These are phyloP conservation scores for Drosophila eohydei DNA, from an alignment of 2,888 invertebrate species.

Conservation along the genomic window DNA sequence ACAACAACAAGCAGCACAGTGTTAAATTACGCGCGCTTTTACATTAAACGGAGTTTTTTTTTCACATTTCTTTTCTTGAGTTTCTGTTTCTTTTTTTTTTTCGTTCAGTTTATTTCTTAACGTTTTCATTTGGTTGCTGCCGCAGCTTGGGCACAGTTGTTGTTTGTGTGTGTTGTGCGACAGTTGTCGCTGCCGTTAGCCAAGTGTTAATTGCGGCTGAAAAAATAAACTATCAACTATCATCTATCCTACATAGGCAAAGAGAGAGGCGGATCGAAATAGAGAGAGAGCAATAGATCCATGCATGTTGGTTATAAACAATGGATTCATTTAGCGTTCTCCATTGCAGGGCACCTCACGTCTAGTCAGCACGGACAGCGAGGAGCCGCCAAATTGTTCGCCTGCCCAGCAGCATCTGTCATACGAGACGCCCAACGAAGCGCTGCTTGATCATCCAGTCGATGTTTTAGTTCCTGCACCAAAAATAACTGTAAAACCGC, in stretches of 20 bases:
- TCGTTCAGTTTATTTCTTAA: slow-evolving; percentile 4
- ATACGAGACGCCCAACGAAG: slow-evolving; percentile 33
- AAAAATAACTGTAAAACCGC: slow-evolving; percentile 79
- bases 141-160: slow-evolving; percentile 19
- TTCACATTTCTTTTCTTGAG: slow-evolving; percentile 25
- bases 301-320: slow-evolving; percentile 7
- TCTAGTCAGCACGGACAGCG: slow-evolving; percentile 88
- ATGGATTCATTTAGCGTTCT: slow-evolving; percentile 20
- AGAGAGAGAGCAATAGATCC: background rate
- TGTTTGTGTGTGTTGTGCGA: slow-evolving; percentile 36
- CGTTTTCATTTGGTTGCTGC: slow-evolving; percentile 35
- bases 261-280: background rate
- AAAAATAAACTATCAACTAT: slow-evolving; percentile 26
- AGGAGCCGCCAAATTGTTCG: slow-evolving; percentile 85
- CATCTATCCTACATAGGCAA: background rate
- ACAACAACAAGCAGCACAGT: slow-evolving; percentile 53
- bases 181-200: slow-evolving; percentile 46
- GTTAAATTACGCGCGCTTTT: slow-evolving; percentile 81
- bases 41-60: slow-evolving; percentile 62
- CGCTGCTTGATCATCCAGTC: slow-evolving; percentile 4
- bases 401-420: slow-evolving; percentile 62
- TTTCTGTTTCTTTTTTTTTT: slow-evolving; percentile 13
- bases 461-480: slow-evolving; percentile 65
- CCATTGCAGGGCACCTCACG: slow-evolving; percentile 87
- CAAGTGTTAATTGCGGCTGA: slow-evolving; percentile 44